Base-by-base conservation (phyloP, 2,797 vertebrate species). In the Eospalax fontanierii region DNA sequence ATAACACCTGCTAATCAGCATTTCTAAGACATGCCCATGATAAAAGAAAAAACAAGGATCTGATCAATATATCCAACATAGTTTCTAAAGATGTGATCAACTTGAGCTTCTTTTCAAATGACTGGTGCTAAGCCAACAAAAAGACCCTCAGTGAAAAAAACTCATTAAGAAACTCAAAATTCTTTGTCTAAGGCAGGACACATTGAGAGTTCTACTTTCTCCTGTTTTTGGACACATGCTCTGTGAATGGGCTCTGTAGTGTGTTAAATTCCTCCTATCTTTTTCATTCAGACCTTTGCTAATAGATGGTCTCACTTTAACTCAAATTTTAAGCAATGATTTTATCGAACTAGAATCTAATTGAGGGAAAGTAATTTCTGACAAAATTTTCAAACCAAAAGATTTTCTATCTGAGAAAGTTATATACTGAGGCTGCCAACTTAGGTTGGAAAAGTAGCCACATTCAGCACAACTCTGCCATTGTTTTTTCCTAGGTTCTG, bases 341-440 rank as follows among this genome's bases (percentile, higher is more conserved):
- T 93, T 16, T 85, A 95, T 94, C 91, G 78, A 95, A 93, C 95
- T 92, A 89, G 92, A 97, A 92, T 96, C 91, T 96, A 96, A 96
- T 97, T 97, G 94, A 75, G 80, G 83, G 90, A 96, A 95, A 96
- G 91, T 91, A 93, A 96, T 95, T 95, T 97, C 91, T 93, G 95
- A 93, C 78, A 95, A 96, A 93, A 80, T 90, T n/a, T n/a, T 65
- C 91, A 94, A 95, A 87, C 68, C 89, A 91, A 82, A 79, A 94
- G 80, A 83, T 89, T 96, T 92, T 95, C 91, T 97, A 66, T 97
- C 95, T 94, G 78, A 97, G 94, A 96, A 96, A 96, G 96, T 97
- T 91, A 95, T 75, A 89, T 66, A 90, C 80, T 10, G 71, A 94
- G 79, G 35, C 92, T 93, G 92, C 96, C 94, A 97, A 86, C 63